phyloP scores from a whole-genome alignment of 2,888 invertebrate species.

The Lasioglossum oenotherae region DNA sequence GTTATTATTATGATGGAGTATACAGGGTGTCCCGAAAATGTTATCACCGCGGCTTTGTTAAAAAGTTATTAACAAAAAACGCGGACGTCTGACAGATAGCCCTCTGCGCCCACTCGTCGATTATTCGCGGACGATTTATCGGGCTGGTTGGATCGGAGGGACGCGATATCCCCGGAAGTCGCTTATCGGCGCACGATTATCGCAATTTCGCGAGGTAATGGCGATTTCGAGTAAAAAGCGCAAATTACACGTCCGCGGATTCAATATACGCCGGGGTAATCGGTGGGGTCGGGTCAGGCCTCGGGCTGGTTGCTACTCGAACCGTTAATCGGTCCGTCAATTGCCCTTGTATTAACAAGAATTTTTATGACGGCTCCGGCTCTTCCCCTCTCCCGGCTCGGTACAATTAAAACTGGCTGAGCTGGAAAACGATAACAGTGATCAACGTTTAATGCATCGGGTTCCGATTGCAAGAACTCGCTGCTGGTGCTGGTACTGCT shows the following conservation, averaged over 20 bases:
- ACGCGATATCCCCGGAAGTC: conserved; percentile 34
- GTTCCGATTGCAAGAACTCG: conserved; percentile 39
- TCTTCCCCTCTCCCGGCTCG: not conserved
- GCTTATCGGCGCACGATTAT: conserved; percentile 46
- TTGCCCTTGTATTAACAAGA: conserved; percentile 61
- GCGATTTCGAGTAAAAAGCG: conserved; percentile 38
- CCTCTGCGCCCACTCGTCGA: not conserved
- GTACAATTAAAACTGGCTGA: conserved; percentile 62
- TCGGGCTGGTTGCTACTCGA: conserved; percentile 14
- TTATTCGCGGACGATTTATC: conserved; percentile 24
- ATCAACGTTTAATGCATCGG: conserved; percentile 50
- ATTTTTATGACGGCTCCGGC: conserved; percentile 39
- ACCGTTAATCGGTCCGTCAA: conserved; percentile 53
- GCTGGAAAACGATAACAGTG: conserved; percentile 59
- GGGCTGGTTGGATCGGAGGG: not conserved
- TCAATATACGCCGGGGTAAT: conserved; percentile 57
- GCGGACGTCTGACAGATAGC: not conserved
- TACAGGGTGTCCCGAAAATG: too few species aligned
- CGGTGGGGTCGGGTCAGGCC: conserved; percentile 25
- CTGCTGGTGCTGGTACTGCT: not conserved
- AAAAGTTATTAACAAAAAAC: too few species aligned
- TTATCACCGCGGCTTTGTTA: too few species aligned
- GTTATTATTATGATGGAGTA: too few species aligned
- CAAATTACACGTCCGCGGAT: conserved; percentile 53
- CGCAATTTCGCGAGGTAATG: conserved; percentile 26